Percentiles rank a stretch among this genome's conserved stretches.
phyloP scores from a whole-genome alignment of 1,140 invertebrate species.

The Caenorhabditis briggsae region DNA sequence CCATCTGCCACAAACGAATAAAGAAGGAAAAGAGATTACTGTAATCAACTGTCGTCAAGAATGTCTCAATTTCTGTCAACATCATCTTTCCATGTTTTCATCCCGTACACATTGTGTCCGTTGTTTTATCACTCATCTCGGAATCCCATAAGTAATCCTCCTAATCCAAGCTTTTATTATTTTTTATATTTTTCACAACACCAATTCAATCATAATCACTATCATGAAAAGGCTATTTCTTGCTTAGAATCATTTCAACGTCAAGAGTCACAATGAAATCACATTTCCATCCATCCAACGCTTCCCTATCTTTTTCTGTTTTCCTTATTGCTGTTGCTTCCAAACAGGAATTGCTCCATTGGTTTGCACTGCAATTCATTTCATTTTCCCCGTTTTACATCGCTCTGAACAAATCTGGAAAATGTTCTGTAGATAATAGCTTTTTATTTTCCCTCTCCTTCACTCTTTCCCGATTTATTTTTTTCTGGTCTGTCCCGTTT shows the following conservation, averaged over 20 bases:
- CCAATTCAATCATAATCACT: slow-evolving; percentile 25
- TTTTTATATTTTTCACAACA: not conserved
- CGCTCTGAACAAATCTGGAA: slow-evolving; percentile 2
- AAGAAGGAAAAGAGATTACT: not conserved
- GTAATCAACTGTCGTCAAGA: slow-evolving; percentile 8
- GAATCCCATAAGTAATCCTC: not conserved
- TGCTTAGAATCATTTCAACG: not conserved
- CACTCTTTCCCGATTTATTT: not conserved
- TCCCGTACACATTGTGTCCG: slow-evolving; percentile 34
- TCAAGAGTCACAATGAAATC: slow-evolving; percentile 19
- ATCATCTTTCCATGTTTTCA: slow-evolving; percentile 18
- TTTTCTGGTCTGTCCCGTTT: slow-evolving; percentile 3
- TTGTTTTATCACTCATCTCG: slow-evolving; percentile 16
- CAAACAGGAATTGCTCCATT: slow-evolving; percentile 31
- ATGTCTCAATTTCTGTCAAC: not conserved
- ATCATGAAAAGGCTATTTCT: slow-evolving; percentile 48
- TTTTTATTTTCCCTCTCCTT: not conserved
- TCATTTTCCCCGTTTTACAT: not conserved
- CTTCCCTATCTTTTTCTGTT: not conserved
- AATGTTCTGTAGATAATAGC: slow-evolving; percentile 39
- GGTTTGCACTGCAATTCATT: slow-evolving; percentile 20
- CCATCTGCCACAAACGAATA: slow-evolving; percentile 23
- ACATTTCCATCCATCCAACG: not conserved
- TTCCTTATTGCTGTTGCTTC: slow-evolving; percentile 5
- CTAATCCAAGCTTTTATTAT: not conserved